These are phyloP conservation scores for Lasiurus cinereus DNA, from an alignment of 2,113 vertebrate genomes.

Conservation along the genomic window DNA sequence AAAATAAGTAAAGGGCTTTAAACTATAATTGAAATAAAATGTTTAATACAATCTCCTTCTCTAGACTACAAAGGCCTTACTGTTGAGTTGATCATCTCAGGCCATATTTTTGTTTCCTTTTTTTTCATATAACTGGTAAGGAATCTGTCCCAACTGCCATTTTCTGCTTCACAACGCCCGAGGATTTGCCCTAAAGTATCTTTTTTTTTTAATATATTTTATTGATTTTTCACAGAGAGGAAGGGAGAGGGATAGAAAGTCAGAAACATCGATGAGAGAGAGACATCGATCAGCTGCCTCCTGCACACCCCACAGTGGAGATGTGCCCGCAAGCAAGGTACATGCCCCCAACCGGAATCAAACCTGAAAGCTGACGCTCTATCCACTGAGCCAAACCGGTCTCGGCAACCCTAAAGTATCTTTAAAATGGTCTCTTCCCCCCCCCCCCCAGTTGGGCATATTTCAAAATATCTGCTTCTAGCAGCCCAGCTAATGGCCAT, in stretches of 20 bases:
- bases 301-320: too few relatives aligned
- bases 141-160: neutral
- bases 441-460: neutral
- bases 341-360: too few relatives aligned
- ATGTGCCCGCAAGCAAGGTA: too few relatives aligned
- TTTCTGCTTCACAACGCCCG: neutral
- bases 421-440: neutral
- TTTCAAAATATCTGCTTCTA: conserved; percentile 50
- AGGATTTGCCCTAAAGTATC: neutral
- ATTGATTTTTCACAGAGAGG: too few relatives aligned
- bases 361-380: too few relatives aligned
- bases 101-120: neutral
- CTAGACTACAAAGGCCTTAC: neutral
- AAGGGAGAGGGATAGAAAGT: too few relatives aligned
- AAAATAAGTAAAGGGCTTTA: conserved; percentile 46
- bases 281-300: too few relatives aligned
- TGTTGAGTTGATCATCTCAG: neutral
- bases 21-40: conserved; percentile 12
- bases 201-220: too few relatives aligned
- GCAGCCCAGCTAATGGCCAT: neutral
- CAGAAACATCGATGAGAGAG: too few relatives aligned
- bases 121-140: neutral
- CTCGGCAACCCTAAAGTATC: conserved; percentile 26
- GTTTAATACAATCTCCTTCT: neutral
- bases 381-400: too few relatives aligned